Evolutionary conservation across 2,797 vertebrate species (phyloP), one percentile per base, ranked within the genome.

Genomic region (Rhinichthys osculus): DNA sequence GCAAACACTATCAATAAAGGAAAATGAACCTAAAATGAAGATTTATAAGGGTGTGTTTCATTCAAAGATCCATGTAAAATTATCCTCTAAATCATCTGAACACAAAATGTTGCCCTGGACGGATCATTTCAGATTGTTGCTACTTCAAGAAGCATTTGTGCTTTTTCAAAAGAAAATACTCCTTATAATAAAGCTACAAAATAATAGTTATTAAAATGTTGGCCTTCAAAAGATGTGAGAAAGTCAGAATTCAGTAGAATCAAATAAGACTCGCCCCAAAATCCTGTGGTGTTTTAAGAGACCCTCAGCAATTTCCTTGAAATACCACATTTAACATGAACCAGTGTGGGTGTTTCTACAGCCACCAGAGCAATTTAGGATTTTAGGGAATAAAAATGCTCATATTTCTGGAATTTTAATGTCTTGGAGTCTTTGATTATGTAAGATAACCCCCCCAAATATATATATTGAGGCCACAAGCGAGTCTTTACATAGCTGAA

Each of bases 331-430:
- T 38, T 84, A 76, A 76, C 67, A 17, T 30, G 33, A 50, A 78
- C 23, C 16, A 6, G 8, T 21, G 30, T 42, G 70, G 71, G n/a
- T 76, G 59, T 73, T 85, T 77, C 52, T 33, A 66, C 44, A 57
- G 42, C 52, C 76, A 81, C 62, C 4, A 67, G 77, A 69, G 70
- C 19, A 30, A 82, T 77, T 52, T 79, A 16, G 71, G 70, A 69
- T 73, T 10, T 59, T 33, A 79, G n/a, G 59, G 14, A 64, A 52
- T 66, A 78, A 86, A 87, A 82, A 67, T 11, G 1, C 23, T 44
- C 78, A 21, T 7, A 44, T 80, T 80, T 66, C 27, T 33, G n/a
- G 47, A 83, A 66, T 80, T 80, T 86, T 77, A 59, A 87, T n/a
- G 14, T 81, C 71, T 47, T 74, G 13, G 21, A 57, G 71, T 47